Percentiles rank a stretch among this genome's conserved stretches.
Conservation (phyloP, 2,888 invertebrate species). For the Phaonia tiefii region DNA sequence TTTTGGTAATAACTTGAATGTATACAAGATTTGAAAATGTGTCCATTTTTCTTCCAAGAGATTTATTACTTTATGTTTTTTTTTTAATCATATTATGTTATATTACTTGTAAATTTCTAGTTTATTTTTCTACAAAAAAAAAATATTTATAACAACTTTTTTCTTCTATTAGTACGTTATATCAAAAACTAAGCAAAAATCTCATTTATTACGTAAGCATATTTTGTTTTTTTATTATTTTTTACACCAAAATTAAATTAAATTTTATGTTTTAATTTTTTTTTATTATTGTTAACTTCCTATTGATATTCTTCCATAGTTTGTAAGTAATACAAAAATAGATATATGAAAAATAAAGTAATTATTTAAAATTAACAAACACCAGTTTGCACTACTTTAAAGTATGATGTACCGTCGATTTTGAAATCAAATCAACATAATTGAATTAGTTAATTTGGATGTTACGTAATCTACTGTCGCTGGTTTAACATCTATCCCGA, state of each 20-base stretch:
- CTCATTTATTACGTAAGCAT: slow-evolving; percentile 53
- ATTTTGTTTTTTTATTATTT: slow-evolving; percentile 50
- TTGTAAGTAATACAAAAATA: slow-evolving; percentile 45
- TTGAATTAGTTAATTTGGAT: too few species aligned
- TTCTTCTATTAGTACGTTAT: not conserved
- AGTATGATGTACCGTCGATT: too few species aligned
- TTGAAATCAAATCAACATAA: too few species aligned
- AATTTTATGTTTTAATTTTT: slow-evolving; percentile 41
- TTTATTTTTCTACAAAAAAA: slow-evolving; percentile 27
- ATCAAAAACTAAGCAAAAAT: slow-evolving; percentile 28
- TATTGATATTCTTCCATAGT: slow-evolving; percentile 63
- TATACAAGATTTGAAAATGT: too few species aligned
- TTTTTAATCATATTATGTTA: slow-evolving; percentile 9
- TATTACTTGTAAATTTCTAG: slow-evolving; percentile 44
- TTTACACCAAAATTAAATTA: slow-evolving; percentile 41
- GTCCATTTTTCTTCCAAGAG: slow-evolving; percentile 5
- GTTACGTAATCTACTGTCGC: too few species aligned
- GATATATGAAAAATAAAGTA: slow-evolving; percentile 44
- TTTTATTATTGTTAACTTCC: slow-evolving; percentile 29
- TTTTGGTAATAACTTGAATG: too few species aligned
- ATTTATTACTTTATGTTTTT: slow-evolving; percentile 28
- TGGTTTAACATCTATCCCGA: too few species aligned
- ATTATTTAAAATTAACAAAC: not conserved
- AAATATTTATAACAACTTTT: slow-evolving; percentile 29
- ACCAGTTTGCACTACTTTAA: too few species aligned